phyloP scores from a whole-genome alignment of 1,140 invertebrate species.

The Pseudoatta argentina region DNA sequence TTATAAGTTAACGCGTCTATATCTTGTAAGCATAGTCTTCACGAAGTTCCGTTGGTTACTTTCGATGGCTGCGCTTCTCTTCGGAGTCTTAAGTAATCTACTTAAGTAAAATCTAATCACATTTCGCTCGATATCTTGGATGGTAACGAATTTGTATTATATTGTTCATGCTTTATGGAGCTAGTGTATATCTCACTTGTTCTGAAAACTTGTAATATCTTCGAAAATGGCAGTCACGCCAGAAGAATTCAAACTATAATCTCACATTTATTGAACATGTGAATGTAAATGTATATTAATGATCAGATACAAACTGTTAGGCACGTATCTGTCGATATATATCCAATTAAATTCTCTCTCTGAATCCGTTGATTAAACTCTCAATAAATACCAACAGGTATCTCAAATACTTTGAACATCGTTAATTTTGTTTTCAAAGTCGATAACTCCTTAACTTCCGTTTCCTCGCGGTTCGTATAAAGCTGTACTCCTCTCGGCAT shows the following conservation, averaged over 20 bases:
- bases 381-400: slow-evolving; percentile 55
- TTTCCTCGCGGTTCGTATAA: not conserved
- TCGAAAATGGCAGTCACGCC: slow-evolving; percentile 26
- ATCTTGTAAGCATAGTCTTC: slow-evolving; percentile 44
- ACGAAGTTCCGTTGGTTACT: slow-evolving; percentile 27
- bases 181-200: not conserved
- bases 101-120: too few relatives aligned
- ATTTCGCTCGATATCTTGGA: slow-evolving; percentile 6
- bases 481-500: slow-evolving; percentile 4
- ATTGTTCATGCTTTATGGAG: not conserved
- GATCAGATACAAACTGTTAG: slow-evolving; percentile 53
- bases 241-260: slow-evolving; percentile 15
- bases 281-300: slow-evolving; percentile 15
- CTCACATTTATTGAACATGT: slow-evolving; percentile 40
- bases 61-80: slow-evolving; percentile 20
- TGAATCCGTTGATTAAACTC: slow-evolving; percentile 52
- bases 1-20: slow-evolving; percentile 53
- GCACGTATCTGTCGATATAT: slow-evolving; percentile 50
- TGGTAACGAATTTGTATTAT: slow-evolving; percentile 16
- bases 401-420: slow-evolving; percentile 15
- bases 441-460: slow-evolving; percentile 13
- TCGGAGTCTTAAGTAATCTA: slow-evolving; percentile 28
- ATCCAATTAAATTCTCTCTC: slow-evolving; percentile 48
- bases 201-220: slow-evolving; percentile 30
- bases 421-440: slow-evolving; percentile 37